Conservation (phyloP, 2,888 invertebrate species). For the Ligdia adustata region DNA sequence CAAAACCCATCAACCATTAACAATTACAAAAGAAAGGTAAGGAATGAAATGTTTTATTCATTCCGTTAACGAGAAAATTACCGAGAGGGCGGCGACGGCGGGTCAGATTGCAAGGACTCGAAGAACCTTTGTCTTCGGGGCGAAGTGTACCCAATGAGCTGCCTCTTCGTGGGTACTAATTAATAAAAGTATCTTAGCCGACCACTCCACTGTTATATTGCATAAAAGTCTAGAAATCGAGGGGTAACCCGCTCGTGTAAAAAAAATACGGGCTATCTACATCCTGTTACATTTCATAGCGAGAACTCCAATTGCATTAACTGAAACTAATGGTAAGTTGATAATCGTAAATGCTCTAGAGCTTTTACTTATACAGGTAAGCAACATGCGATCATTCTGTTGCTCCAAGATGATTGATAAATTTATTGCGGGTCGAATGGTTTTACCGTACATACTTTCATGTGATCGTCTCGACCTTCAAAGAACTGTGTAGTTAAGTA, state of each 20-base stretch:
- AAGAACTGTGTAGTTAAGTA: conserved; percentile 32
- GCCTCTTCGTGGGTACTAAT: conserved; percentile 69
- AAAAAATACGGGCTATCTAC: conserved; percentile 4
- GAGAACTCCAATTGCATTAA: conserved; percentile 1
- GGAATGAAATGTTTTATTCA: conserved; percentile 84
- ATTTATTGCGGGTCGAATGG: conserved; percentile 46
- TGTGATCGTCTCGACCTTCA: conserved; percentile 35
- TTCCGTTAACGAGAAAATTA: conserved; percentile 83
- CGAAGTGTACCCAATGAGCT: conserved; percentile 75
- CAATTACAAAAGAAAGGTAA: conserved; percentile 82
- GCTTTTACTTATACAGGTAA: conserved; percentile 7
- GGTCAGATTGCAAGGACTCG: conserved; percentile 80
- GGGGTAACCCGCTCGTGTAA: conserved; percentile 11
- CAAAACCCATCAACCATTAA: conserved; percentile 81
- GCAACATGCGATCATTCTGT: conserved; percentile 30
- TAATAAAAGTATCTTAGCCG: conserved; percentile 64
- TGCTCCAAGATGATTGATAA: conserved; percentile 46
- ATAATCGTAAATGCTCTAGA: conserved; percentile 3
- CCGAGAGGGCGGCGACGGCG: conserved; percentile 73
- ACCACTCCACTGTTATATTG: conserved; percentile 54
- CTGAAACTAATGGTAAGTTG: too few species aligned
- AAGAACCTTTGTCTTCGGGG: conserved; percentile 77
- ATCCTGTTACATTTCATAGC: neutral
- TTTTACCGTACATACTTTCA: conserved; percentile 38
- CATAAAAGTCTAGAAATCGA: conserved; percentile 31